These are phyloP conservation scores for Atrichornis clamosus DNA, from an alignment of 2,113 vertebrate species.

Conservation along the genomic window DNA sequence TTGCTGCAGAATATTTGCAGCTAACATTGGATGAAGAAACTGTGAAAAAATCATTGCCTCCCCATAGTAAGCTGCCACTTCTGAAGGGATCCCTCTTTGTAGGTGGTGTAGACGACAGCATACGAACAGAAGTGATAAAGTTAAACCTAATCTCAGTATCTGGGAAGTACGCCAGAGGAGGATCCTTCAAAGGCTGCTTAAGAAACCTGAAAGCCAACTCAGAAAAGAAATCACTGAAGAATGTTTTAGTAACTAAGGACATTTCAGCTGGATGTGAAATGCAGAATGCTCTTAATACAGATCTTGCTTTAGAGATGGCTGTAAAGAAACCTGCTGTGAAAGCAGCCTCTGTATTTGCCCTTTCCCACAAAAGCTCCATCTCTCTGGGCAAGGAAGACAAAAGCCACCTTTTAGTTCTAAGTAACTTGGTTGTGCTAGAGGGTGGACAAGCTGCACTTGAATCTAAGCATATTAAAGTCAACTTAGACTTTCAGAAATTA, in stretches of 20 bases:
- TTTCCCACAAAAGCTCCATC: slow-evolving; percentile 30
- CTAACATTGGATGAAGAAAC: slow-evolving; percentile 80
- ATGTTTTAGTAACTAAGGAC: slow-evolving; percentile 84
- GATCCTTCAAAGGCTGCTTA: slow-evolving; percentile 90
- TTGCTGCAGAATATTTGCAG: slow-evolving; percentile 76
- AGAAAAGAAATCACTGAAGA: slow-evolving; percentile 77
- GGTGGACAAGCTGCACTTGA: slow-evolving; percentile 79
- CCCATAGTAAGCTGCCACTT: slow-evolving; percentile 64
- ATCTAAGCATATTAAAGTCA: slow-evolving; percentile 83
- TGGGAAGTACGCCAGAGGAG: slow-evolving; percentile 77
- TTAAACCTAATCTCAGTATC: slow-evolving; percentile 77
- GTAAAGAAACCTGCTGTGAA: neutral
- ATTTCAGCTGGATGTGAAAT: slow-evolving; percentile 85
- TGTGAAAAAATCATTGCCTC: slow-evolving; percentile 70
- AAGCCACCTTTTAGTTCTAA: slow-evolving; percentile 75
- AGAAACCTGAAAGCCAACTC: slow-evolving; percentile 77
- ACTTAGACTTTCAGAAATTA: slow-evolving; percentile 80
- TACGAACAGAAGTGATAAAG: slow-evolving; percentile 73
- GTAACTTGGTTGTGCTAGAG: slow-evolving; percentile 82
- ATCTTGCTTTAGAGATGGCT: slow-evolving; percentile 6
- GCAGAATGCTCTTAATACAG: slow-evolving; percentile 45
- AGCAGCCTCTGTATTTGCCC: slow-evolving; percentile 33
- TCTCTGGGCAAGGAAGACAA: slow-evolving; percentile 65
- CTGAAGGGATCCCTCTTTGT: slow-evolving; percentile 80
- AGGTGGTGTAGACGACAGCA: slow-evolving; percentile 80